These are phyloP conservation scores for Choloepus hoffmanni DNA, from an alignment of 2,113 vertebrate species.

Conservation along the genomic window DNA sequence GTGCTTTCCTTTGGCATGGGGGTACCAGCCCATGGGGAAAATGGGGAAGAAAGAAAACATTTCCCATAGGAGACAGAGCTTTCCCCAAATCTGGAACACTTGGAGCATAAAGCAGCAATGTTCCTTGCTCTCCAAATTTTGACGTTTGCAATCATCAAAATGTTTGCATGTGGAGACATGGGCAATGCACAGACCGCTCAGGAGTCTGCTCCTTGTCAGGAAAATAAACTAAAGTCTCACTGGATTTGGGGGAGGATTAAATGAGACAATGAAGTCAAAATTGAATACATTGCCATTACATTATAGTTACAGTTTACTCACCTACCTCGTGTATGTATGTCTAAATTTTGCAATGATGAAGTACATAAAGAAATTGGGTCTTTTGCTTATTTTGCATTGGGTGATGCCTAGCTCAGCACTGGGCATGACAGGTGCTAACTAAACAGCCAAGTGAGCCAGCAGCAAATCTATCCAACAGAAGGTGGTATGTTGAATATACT, in stretches of 20 bases:
- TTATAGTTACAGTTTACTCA: background rate
- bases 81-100: background rate
- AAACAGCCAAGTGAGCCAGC: background rate
- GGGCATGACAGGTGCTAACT: background rate
- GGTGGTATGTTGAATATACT: background rate
- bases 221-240: too few relatives aligned
- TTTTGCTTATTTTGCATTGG: background rate
- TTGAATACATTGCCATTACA: background rate
- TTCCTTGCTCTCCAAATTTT: background rate
- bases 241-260: background rate
- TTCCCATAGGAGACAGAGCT: background rate
- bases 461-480: background rate
- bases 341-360: background rate
- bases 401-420: background rate
- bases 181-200: background rate
- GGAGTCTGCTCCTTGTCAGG: background rate
- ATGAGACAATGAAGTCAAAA: background rate
- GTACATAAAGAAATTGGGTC: background rate
- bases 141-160: background rate
- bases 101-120: background rate
- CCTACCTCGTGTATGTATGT: background rate
- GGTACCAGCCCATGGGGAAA: background rate
- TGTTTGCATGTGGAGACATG: background rate
- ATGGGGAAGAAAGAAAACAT: background rate
- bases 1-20: background rate